Evolutionary conservation across 2,888 invertebrate genomes (phyloP).

Genomic region (Thereva unica): DNA sequence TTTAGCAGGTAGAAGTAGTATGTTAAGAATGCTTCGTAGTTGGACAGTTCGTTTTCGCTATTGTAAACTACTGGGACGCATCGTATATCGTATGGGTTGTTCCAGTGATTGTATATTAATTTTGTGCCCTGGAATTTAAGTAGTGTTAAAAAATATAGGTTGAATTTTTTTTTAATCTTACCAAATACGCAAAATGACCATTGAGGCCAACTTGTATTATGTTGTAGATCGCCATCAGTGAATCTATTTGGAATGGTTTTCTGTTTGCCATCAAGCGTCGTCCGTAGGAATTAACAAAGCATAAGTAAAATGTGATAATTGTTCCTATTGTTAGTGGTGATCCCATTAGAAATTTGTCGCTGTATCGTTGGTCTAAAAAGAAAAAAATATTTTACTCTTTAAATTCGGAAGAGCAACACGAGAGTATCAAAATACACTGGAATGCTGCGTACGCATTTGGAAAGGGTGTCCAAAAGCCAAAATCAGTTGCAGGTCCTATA

Average conservation of each 20-base stretch:
- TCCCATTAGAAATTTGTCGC: conserved; percentile 66
- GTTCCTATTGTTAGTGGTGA: conserved; percentile 66
- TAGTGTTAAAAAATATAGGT: neutral
- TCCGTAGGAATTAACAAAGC: conserved; percentile 70
- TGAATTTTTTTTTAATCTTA: neutral
- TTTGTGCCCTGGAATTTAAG: conserved; percentile 5
- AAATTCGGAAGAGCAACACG: too few relatives aligned
- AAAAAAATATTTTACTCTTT: conserved; percentile 43
- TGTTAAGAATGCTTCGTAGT: conserved; percentile 4
- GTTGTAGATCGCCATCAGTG: conserved; percentile 56
- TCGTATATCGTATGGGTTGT: neutral
- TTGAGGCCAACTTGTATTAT: conserved; percentile 11
- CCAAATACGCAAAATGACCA: neutral
- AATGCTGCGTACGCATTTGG: too few relatives aligned
- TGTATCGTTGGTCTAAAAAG: conserved; percentile 65
- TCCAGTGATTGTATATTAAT: neutral
- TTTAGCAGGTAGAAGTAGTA: conserved; percentile 69
- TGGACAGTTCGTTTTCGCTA: conserved; percentile 6
- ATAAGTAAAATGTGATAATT: conserved; percentile 65
- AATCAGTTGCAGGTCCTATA: too few relatives aligned
- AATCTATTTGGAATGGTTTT: conserved; percentile 65
- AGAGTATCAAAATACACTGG: too few relatives aligned
- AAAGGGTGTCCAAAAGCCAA: too few relatives aligned
- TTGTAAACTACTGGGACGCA: conserved; percentile 22
- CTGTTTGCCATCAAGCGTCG: conserved; percentile 71